Evolutionary conservation across 2,888 invertebrate species (phyloP), one percentile per base, ranked within the genome.

Genomic region (Pyrocoelia pectoralis): DNA sequence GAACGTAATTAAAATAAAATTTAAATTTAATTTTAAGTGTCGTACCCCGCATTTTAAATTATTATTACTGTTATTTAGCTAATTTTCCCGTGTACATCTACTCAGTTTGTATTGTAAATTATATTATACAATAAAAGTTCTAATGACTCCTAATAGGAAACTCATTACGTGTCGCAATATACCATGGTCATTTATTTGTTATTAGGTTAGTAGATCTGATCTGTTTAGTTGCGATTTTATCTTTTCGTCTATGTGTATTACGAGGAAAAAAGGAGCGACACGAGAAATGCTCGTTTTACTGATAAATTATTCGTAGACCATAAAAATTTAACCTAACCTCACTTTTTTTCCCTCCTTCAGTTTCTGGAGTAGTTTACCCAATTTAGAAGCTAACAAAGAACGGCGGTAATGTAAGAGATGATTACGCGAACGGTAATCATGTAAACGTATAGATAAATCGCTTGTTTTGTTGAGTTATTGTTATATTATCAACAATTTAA

Each of bases 1-100:
- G 56, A 61, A 57, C 53, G 56, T 70, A 69, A 71, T 72, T 72
- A 73, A 70, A 72, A 72, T 59, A 60, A 65, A 66, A 72, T 72
- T 60, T 64, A 67, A 67, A 60, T 67, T 64, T 41, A 46, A 61
- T 56, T 56, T 40, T 58, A 51, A 50, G 19, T 12, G 28, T 24
- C 33, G n/a, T 14, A 49, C 13, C 57, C 15, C 18, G 33, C 49
- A 17, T 24, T n/a, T n/a, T 33, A 56, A 49, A 56, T 56, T 56
- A 50, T 13, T 33, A 33, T 18, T 59, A 59, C 59, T 54, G 59
- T 53, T 54, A 54, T 15, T 28, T 29, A 8, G 1, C 17, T 49
- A n/a, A 49, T 50, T 29, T 13, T 50, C 12, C 6, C 8, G 17
- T 29, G 29, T 2, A 14, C 13, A 17, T 18, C 14, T 10, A 17